These are phyloP conservation scores for Drosophila watanabei DNA, from an alignment of 1,140 invertebrate species.

Conservation along the genomic window DNA sequence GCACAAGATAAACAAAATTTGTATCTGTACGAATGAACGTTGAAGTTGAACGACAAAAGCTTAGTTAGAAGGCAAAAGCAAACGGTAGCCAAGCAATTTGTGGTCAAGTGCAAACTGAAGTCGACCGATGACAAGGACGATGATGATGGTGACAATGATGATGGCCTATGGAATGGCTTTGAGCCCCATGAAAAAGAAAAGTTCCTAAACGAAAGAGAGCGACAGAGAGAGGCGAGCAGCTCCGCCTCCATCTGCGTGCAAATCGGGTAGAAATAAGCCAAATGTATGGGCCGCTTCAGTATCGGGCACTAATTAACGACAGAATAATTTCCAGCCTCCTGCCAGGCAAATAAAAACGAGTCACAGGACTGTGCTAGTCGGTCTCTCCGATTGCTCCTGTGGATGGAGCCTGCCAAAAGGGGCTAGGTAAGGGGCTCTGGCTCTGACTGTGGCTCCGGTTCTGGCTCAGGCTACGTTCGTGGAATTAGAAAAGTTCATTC, in stretches of 20 bases:
- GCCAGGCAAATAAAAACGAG: slow-evolving; percentile 61
- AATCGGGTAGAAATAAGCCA: slow-evolving; percentile 79
- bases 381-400: slow-evolving; percentile 7
- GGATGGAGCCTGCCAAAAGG: background rate
- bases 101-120: slow-evolving; percentile 67
- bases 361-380: slow-evolving; percentile 8
- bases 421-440: background rate
- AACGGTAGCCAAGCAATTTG: slow-evolving; percentile 77
- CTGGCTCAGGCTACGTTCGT: slow-evolving; percentile 19
- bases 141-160: slow-evolving; percentile 12
- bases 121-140: slow-evolving; percentile 42
- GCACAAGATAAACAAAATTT: slow-evolving; percentile 75
- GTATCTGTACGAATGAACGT: slow-evolving; percentile 37
- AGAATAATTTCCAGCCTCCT: slow-evolving; percentile 70
- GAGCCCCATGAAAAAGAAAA: slow-evolving; percentile 31
- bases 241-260: slow-evolving; percentile 46
- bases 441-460: slow-evolving; percentile 5
- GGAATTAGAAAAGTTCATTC: slow-evolving; percentile 80
- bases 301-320: slow-evolving; percentile 80
- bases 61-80: slow-evolving; percentile 76
- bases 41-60: slow-evolving; percentile 57
- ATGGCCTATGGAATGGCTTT: slow-evolving; percentile 13
- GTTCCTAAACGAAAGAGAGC: slow-evolving; percentile 55
- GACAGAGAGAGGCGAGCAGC: slow-evolving; percentile 29
- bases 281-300: slow-evolving; percentile 55